Evolutionary conservation across 2,888 invertebrate species (phyloP), one percentile per base, ranked within the genome.

Genomic region (Lasioglossum pauxillum): DNA sequence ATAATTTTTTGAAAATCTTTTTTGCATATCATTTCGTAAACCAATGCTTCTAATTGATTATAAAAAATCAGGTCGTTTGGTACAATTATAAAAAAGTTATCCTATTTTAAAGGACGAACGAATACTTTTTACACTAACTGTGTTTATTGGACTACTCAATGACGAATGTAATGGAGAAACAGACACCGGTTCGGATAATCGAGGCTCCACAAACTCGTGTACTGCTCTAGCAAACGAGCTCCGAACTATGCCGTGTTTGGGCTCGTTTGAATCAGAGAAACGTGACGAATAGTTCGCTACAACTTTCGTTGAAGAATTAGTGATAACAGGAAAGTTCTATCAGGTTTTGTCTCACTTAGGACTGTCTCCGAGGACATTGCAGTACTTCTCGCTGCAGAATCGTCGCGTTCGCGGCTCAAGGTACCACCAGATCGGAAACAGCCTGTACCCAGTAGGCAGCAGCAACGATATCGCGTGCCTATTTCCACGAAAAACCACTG

Each of bases 401-500:
- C 8, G 53, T 53, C 53, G 53, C 53, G 53, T 53, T 53, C 8
- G 53, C 53, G 53, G 23, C 53, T 53, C 0, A 0, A 2, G 8
- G 23, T 53, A 10, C 53, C 53, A 23, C 53, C 53, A 10, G 53
- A 53, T 53, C 53, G 53, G 53, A 23, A 53, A 53, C 60, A 27
- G 16, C 14, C 27, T 60, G 60, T 27, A 60, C 16, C 5, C 60
- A 16, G 60, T 27, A 27, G 27, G 27, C 27, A 27, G 60, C 60
- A 5, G 27, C 14, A 46, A 75, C 44, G 71, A 74, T 89, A 90
- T 88, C 84, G 77, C 79, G 74, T 46, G 69, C 79, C 38, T 84
- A 84, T 87, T 78, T 82, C 57, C 78, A 75, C 79, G 89, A 84
- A 89, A 90, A 90, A 90, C 83, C 85, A 81, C 88, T 91, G 91